These are phyloP conservation scores for Leptopterna dolabrata DNA, from an alignment of 2,888 invertebrate genomes.

Conservation along the genomic window DNA sequence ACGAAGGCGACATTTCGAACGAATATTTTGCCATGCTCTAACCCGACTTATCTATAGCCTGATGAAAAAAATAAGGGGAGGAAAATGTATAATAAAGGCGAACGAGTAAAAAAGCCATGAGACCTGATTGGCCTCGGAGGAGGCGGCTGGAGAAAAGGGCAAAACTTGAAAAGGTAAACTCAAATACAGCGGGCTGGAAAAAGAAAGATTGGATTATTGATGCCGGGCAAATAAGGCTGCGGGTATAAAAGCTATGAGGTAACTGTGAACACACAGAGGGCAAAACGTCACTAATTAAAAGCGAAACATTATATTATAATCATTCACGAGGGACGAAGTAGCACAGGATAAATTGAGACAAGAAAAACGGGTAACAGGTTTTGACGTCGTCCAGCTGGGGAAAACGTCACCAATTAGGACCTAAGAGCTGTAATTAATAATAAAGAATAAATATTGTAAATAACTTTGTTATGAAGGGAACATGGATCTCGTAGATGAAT, in stretches of 20 bases:
- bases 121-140: not conserved
- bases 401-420: no score
- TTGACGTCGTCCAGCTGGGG: no score
- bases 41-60: not conserved
- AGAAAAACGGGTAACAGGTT: no score
- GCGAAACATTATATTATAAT: not conserved
- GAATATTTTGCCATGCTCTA: not conserved
- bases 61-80: not conserved
- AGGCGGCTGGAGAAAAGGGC: not conserved
- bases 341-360: no score
- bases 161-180: not conserved
- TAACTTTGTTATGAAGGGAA: no score
- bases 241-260: not conserved
- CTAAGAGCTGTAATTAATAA: no score
- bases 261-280: not conserved
- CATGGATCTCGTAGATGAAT: no score
- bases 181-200: not conserved
- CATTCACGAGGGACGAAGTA: not conserved
- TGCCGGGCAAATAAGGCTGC: not conserved
- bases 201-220: not conserved
- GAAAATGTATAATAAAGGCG: not conserved
- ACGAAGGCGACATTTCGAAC: constrained; percentile 28
- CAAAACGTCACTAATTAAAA: no score
- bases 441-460: no score
- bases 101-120: not conserved